These are phyloP conservation scores for Brachionus paranguensis DNA, from an alignment of 1,140 invertebrate genomes.

Conservation along the genomic window DNA sequence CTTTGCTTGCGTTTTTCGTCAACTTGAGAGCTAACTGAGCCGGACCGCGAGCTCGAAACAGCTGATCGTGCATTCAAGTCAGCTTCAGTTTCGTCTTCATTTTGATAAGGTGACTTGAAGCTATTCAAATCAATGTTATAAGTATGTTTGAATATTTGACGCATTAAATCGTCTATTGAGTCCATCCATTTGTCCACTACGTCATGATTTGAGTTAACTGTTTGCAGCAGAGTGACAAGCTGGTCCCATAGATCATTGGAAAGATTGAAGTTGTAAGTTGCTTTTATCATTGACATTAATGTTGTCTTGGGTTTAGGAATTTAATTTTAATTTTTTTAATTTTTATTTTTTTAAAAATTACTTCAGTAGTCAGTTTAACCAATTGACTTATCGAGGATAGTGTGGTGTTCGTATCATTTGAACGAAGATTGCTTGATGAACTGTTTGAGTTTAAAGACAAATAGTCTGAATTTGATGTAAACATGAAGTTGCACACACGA, in stretches of 20 bases:
- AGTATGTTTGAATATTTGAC: constrained; percentile 12
- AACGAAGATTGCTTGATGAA: background rate
- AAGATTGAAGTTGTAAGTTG: constrained; percentile 86
- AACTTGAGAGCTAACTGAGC: background rate
- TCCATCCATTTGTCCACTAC: constrained; percentile 78
- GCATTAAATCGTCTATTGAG: constrained; percentile 21
- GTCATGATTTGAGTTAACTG: constrained; percentile 86
- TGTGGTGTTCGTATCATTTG: background rate
- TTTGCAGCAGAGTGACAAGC: constrained; percentile 77
- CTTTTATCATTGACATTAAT: constrained; percentile 96
- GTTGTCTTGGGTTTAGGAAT: constrained; percentile 66
- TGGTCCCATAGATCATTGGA: constrained; percentile 84
- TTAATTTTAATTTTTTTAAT: background rate
- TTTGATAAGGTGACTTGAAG: background rate
- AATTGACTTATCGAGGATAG: background rate
- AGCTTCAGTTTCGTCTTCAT: background rate
- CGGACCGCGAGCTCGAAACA: background rate
- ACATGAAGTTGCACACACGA: constrained; percentile 18
- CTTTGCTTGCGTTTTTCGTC: background rate
- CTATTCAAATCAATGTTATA: constrained; percentile 32
- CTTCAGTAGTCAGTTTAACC: constrained; percentile 21
- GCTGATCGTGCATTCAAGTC: background rate
- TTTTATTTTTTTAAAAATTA: background rate
- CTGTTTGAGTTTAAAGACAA: background rate
- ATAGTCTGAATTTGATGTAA: constrained; percentile 12